Percentiles rank a stretch among this genome's conserved stretches.
Conservation (phyloP, 2,113 vertebrate genomes). For the Merops nubicus region DNA sequence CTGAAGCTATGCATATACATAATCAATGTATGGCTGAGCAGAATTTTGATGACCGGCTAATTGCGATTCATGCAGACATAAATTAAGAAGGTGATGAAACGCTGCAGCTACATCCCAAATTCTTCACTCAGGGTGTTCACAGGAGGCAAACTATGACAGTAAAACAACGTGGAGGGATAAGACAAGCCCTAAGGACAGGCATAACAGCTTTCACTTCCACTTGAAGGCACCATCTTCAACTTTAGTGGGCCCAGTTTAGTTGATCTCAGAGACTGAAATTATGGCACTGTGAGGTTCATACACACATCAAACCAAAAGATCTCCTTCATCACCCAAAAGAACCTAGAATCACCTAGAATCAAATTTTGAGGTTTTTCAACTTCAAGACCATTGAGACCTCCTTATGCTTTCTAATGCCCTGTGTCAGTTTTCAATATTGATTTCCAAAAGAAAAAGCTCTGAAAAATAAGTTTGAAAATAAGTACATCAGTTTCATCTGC, state of each 20-base stretch:
- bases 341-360: background rate
- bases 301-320: background rate
- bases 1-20: conserved; percentile 37
- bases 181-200: background rate
- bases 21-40: conserved; percentile 48
- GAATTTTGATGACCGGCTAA: conserved; percentile 60
- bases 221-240: background rate
- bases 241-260: background rate
- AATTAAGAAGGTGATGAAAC: conserved; percentile 2
- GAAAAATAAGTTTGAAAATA: background rate
- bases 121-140: background rate
- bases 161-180: background rate
- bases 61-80: conserved; percentile 6
- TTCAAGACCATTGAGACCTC: background rate
- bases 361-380: background rate
- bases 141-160: background rate
- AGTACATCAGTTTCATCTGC: background rate
- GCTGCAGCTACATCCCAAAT: background rate
- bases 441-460: background rate
- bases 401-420: background rate
- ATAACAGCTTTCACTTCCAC: background rate
- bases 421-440: background rate
- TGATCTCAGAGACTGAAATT: background rate
- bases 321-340: background rate
- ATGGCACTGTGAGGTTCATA: background rate